Conservation (phyloP, 2,113 vertebrate species). For the Felis chaus region DNA sequence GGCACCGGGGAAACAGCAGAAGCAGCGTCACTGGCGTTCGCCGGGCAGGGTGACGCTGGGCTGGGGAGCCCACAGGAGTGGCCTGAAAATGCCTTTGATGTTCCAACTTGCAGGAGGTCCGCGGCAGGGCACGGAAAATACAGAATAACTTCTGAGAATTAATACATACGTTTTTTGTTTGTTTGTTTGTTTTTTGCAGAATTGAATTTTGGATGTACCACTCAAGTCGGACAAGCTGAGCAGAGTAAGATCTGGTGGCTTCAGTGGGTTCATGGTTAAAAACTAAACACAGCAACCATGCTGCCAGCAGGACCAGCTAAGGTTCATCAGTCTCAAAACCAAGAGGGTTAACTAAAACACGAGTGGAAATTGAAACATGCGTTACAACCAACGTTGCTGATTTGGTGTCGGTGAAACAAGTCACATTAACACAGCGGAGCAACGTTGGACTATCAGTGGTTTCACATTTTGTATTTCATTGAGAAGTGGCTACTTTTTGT, state of each 20-base stretch:
- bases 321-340: not conserved
- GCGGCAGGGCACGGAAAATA: not conserved
- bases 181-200: not conserved
- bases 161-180: too few relatives aligned
- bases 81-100: fast-evolving
- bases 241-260: fast-evolving
- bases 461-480: not conserved
- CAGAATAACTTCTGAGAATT: too few relatives aligned
- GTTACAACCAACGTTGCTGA: fast-evolving
- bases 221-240: not conserved
- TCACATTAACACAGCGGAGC: fast-evolving
- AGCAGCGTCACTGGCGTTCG: fast-evolving
- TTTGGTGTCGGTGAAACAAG: too few relatives aligned
- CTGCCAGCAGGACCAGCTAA: too few relatives aligned
- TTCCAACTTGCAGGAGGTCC: fast-evolving
- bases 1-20: not conserved
- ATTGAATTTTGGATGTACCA: not conserved
- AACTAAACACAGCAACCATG: fast-evolving
- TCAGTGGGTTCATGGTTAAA: not conserved
- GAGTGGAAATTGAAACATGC: fast-evolving
- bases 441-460: not conserved
- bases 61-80: fast-evolving
- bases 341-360: not conserved
- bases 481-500: not conserved
- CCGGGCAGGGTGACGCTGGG: not conserved